Percentiles rank a stretch among this genome's conserved stretches.
Evolutionary conservation across 2,888 invertebrate genomes (phyloP).

Genomic region (Gerris lacustris): DNA sequence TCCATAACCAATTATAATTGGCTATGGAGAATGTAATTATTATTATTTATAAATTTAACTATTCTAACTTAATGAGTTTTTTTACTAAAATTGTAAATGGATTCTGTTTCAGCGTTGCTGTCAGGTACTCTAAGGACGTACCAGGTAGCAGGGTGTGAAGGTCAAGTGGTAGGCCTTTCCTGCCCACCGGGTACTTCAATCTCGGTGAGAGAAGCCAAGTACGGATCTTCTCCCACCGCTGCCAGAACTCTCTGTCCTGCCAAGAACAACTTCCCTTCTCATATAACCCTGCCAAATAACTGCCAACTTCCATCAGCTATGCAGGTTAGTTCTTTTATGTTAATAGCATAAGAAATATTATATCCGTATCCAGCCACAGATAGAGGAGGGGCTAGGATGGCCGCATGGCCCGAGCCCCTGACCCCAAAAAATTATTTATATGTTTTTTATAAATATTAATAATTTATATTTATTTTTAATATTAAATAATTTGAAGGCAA

Average conservation of each 20-base stretch:
- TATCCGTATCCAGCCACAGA: neutral
- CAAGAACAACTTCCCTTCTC: constrained; percentile 22
- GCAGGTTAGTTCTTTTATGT: constrained; percentile 45
- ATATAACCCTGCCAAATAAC: constrained; percentile 33
- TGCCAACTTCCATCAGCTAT: constrained; percentile 64
- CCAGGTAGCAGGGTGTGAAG: constrained; percentile 84
- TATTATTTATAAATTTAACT: no score
- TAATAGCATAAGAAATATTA: constrained; percentile 26
- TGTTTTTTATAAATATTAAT: no score
- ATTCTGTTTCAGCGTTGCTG: constrained; percentile 57
- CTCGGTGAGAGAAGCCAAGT: constrained; percentile 80
- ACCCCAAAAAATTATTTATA: no score
- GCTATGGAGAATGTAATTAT: no score
- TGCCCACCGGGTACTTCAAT: constrained; percentile 88
- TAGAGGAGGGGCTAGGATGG: no score
- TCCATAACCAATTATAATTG: no score
- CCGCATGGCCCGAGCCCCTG: no score
- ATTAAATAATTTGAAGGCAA: no score
- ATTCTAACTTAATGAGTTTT: no score
- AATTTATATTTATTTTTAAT: no score
- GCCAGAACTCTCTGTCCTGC: constrained; percentile 26
- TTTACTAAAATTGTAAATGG: no score
- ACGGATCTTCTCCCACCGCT: constrained; percentile 51
- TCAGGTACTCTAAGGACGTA: constrained; percentile 82
- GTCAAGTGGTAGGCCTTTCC: constrained; percentile 69